These are phyloP conservation scores for Tricholaema leucomelas DNA, from an alignment of 2,113 vertebrate genomes.

Conservation along the genomic window DNA sequence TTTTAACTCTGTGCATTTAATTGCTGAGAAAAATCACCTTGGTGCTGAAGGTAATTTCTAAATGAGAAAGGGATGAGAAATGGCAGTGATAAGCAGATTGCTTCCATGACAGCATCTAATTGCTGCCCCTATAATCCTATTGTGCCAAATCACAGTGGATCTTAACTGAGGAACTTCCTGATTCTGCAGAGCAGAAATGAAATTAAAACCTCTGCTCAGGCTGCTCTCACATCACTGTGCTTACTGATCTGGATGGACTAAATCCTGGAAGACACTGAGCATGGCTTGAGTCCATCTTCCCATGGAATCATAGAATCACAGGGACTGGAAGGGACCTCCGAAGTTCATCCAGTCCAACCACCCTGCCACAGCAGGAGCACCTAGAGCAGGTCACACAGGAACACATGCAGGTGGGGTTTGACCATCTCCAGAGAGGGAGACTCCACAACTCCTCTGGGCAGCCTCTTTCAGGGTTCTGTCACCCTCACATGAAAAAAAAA, in stretches of 20 bases:
- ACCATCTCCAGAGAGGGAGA: no score
- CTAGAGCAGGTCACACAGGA: no score
- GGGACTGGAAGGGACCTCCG: no score
- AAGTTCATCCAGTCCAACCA: no score
- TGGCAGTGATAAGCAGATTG: constrained; percentile 57
- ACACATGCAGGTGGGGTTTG: no score
- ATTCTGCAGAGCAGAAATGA: constrained; percentile 70
- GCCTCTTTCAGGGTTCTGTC: no score
- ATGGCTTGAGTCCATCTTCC: neutral
- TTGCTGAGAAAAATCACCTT: constrained; percentile 40
- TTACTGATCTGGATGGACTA: constrained; percentile 35
- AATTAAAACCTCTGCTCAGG: constrained; percentile 70
- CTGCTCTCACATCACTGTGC: constrained; percentile 16
- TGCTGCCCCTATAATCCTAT: constrained; percentile 72
- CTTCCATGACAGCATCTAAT: constrained; percentile 72
- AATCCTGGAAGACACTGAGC: neutral
- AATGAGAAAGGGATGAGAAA: constrained; percentile 51
- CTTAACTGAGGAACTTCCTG: constrained; percentile 74
- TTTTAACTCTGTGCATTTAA: constrained; percentile 31
- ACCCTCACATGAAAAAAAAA: no score
- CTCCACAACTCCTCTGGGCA: no score
- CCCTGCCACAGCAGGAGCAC: no score
- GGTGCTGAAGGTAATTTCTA: constrained; percentile 35
- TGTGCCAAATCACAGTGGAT: constrained; percentile 69
- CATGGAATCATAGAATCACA: no score